These are phyloP conservation scores for Drosophila phalerata DNA, from an alignment of 2,888 invertebrate species.

Conservation along the genomic window DNA sequence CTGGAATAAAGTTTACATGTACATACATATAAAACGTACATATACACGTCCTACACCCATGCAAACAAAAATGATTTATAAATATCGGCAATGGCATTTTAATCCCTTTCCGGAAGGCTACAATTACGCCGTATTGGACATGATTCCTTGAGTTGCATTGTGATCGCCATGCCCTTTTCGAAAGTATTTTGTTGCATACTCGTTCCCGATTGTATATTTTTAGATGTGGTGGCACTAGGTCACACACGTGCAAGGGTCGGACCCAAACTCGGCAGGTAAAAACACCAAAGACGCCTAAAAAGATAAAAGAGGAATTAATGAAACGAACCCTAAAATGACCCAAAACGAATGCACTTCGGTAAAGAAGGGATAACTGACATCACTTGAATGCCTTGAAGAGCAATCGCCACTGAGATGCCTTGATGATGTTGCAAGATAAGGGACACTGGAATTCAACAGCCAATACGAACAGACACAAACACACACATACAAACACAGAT, in stretches of 20 bases:
- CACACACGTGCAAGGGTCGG: constrained; percentile 84
- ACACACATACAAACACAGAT: constrained; percentile 11
- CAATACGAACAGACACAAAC: constrained; percentile 18
- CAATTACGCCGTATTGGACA: constrained; percentile 67
- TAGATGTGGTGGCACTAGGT: constrained; percentile 65
- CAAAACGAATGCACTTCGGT: constrained; percentile 65
- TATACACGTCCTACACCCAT: not conserved
- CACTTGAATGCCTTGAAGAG: constrained; percentile 48
- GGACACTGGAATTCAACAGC: constrained; percentile 19
- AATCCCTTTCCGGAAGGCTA: constrained; percentile 77
- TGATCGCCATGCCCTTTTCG: constrained; percentile 50
- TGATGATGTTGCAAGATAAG: constrained; percentile 61
- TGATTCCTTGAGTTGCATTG: constrained; percentile 50
- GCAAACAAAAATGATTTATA: constrained; percentile 10
- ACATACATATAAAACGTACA: constrained; percentile 1
- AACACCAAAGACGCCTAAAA: constrained; percentile 53
- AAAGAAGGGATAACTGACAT: constrained; percentile 58
- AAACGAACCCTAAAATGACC: constrained; percentile 75
- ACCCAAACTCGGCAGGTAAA: constrained; percentile 67
- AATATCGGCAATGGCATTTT: constrained; percentile 49
- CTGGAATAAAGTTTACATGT: constrained; percentile 6
- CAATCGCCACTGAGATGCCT: constrained; percentile 38
- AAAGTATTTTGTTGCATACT: constrained; percentile 39
- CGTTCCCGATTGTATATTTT: constrained; percentile 51
- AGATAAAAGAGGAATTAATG: constrained; percentile 67